Evolutionary conservation across 2,797 vertebrate genomes (phyloP), one percentile per base, ranked within the genome.

Genomic region (Erpetoichthys calabaricus): DNA sequence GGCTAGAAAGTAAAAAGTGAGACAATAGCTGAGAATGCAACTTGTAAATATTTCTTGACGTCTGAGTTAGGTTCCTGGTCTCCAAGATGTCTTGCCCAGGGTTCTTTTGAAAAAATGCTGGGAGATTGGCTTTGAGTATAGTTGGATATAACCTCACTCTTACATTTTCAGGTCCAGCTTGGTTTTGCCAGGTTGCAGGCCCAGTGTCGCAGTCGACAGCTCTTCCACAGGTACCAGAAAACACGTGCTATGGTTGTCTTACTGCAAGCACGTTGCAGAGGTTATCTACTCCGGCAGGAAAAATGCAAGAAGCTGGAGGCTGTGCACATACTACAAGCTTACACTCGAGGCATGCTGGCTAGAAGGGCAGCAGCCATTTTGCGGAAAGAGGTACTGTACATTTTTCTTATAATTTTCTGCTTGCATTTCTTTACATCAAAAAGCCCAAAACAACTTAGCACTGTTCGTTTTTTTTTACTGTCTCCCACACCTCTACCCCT

Each of bases 101-200:
- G 25, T 25, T 25, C 25, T 25, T 25, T 25, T 25, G 25, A 25
- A 25, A 25, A 25, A 25, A 25, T 25, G 25, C 25, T 25, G 25
- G 25, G 25, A 25, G 25, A 25, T 25, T 25, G 25, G 25, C 25
- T 25, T 25, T 25, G 25, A 25, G 25, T 25, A 25, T 25, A 25
- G 25, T 25, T 25, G 25, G 25, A 25, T 25, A 25, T 25, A 25
- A 25, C 25, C 25, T 25, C 45, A 47, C 5, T 41, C 47, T 49
- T 25, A 5, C 65, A 45, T 58, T 51, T 2, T 0, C 64, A 99
- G 96, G 81, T 88, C 62, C 74, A 88, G 65, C 71, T 88, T 62
- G 95, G 96, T 50, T 92, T 90, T 1, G 79, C 82, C 1, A 89
- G 96, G 45, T 78, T 99, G 51, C 95, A 92, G 72, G 93, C 95